Evolutionary conservation across 2,888 invertebrate species (phyloP).

Genomic region (Idaea biselata): DNA sequence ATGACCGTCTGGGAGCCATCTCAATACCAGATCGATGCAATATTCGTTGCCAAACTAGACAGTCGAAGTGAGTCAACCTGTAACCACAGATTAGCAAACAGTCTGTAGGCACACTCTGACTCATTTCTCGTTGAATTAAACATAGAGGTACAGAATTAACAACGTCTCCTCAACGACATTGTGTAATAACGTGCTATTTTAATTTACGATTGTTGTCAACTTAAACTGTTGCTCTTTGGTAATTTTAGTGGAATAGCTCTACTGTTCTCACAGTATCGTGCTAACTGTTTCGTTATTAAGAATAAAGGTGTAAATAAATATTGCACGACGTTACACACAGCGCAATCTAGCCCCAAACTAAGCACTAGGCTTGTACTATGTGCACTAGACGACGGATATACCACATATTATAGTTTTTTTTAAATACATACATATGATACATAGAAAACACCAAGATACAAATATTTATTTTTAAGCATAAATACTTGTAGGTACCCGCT

Average conservation of each 20-base stretch:
- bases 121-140: conserved; percentile 27
- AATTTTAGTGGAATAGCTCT: neutral
- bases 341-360: no score
- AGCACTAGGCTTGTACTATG: no score
- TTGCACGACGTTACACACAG: no score
- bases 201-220: conserved; percentile 16
- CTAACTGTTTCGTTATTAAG: neutral
- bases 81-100: conserved; percentile 13
- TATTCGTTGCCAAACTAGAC: conserved; percentile 37
- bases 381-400: no score
- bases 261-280: neutral
- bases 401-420: no score
- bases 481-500: no score
- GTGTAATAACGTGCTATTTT: conserved; percentile 20
- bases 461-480: no score
- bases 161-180: conserved; percentile 19
- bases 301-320: no score
- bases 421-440: no score
- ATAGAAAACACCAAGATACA: no score
- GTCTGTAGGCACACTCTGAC: conserved; percentile 14
- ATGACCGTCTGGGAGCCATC: conserved; percentile 42
- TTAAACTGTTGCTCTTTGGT: conserved; percentile 11
- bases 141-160: conserved; percentile 21
- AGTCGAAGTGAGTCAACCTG: conserved; percentile 14
- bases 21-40: conserved; percentile 40